Evolutionary conservation across 2,113 vertebrate species (phyloP), one percentile per base, ranked within the genome.

Genomic region (Fregetta grallaria): DNA sequence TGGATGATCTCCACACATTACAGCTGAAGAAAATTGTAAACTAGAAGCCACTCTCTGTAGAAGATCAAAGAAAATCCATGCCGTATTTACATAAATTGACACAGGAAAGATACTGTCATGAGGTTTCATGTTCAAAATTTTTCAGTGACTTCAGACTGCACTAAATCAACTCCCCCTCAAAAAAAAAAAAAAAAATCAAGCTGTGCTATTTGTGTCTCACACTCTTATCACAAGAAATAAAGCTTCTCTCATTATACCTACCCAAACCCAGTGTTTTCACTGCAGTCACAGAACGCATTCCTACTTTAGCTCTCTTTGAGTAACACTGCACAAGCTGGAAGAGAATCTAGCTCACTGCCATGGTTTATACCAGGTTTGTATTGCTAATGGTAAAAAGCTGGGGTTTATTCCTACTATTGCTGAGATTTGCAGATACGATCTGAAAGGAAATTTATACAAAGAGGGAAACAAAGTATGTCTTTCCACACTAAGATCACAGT

Each of bases 21-120:
- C 53, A 81, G 78, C 82, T 88, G 86, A 92, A 52, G 68, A 86
- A 94, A 89, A 86, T 32, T 87, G 71, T 78, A 72, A 96, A 90
- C 61, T 88, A 89, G 91, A 86, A 97, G 94, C 84, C 91, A 81
- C 85, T 78, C 50, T 68, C 74, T 61, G 62, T 8, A 73, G 49
- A 86, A 93, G 59, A 95, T 74, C 90, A 90, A 95, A 88, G 90
- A 45, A 75, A 92, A 90, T 29, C 50, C 72, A 30, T 8, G 14
- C 13, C 4, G 0, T 67, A 67, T 84, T 94, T 78, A 62, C 75
- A 83, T n/a, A 67, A 76, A 83, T 15, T 59, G 88, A 88, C 71
- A 90, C 32, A 6, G 59, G 71, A 76, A 77, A 93, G 78, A 36
- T 30, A 53, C 5, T 62, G 13, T 45, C 63, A 17, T n/a, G 27